These are phyloP conservation scores for Dryobates pubescens DNA, from an alignment of 2,797 vertebrate species.

Conservation along the genomic window DNA sequence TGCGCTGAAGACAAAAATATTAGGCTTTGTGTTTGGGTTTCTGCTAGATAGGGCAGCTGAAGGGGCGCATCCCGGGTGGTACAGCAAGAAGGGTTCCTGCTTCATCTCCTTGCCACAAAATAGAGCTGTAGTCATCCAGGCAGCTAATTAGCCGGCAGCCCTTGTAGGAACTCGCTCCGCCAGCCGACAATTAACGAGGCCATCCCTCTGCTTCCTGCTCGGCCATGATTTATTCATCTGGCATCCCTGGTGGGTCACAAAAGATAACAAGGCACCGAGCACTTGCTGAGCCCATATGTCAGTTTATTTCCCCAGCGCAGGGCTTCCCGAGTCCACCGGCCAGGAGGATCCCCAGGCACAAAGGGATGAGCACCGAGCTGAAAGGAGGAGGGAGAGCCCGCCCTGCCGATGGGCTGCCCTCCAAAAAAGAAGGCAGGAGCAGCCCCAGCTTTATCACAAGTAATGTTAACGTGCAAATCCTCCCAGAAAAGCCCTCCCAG, in stretches of 20 bases:
- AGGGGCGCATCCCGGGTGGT: neutral
- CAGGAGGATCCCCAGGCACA: neutral
- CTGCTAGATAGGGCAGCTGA: neutral
- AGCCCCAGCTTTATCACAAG: neutral
- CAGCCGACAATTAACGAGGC: constrained; percentile 57
- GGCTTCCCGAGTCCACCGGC: neutral
- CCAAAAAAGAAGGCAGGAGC: neutral
- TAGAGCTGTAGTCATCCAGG: constrained; percentile 42
- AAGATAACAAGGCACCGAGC: constrained; percentile 36
- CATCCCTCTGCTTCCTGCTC: constrained; percentile 69
- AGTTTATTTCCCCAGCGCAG: neutral
- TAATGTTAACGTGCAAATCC: neutral
- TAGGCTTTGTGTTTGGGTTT: neutral
- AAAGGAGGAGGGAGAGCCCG: neutral
- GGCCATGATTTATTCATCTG: constrained; percentile 75
- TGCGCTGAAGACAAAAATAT: accelerated
- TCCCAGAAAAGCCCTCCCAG: neutral
- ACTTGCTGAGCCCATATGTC: constrained; percentile 59
- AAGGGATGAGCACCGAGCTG: neutral
- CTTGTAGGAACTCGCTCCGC: neutral
- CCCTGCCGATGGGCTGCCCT: neutral
- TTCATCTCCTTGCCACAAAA: neutral
- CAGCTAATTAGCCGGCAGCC: constrained; percentile 48
- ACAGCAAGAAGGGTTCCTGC: neutral
- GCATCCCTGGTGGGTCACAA: neutral